These are phyloP conservation scores for Pyralis farinalis DNA, from an alignment of 2,888 invertebrate genomes.

Conservation along the genomic window DNA sequence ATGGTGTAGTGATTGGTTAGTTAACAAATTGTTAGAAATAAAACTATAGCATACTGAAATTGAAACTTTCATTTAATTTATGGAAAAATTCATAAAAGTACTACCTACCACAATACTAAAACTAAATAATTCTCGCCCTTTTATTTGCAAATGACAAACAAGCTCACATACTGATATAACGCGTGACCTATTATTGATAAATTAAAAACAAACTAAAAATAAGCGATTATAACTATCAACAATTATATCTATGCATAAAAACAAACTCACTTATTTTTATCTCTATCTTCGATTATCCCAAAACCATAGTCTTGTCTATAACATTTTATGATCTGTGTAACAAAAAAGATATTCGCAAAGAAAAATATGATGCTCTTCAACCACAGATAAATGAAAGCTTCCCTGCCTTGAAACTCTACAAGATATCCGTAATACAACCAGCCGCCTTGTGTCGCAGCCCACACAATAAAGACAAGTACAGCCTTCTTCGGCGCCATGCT, in stretches of 20 bases:
- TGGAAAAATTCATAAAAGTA: slow-evolving; percentile 22
- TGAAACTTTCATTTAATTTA: slow-evolving; percentile 22
- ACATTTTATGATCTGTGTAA: slow-evolving; percentile 77
- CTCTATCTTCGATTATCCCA: slow-evolving; percentile 26
- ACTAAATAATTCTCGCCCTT: too few relatives aligned
- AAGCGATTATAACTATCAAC: too few relatives aligned
- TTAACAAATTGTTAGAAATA: slow-evolving; percentile 51
- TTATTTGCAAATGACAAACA: too few relatives aligned
- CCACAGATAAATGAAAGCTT: slow-evolving; percentile 93
- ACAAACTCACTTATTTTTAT: slow-evolving; percentile 7
- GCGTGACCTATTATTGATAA: too few relatives aligned
- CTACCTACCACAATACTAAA: slow-evolving; percentile 25
- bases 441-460: slow-evolving; percentile 87
- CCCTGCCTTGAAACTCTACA: slow-evolving; percentile 92
- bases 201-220: too few relatives aligned
- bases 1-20: slow-evolving; percentile 35
- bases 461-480: slow-evolving; percentile 75
- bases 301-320: slow-evolving; percentile 58
- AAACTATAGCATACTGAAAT: slow-evolving; percentile 37
- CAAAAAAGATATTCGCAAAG: slow-evolving; percentile 87
- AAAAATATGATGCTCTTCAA: slow-evolving; percentile 92
- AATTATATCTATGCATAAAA: too few relatives aligned
- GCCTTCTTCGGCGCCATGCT: slow-evolving; percentile 73
- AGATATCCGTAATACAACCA: slow-evolving; percentile 96
- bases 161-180: too few relatives aligned